These are phyloP conservation scores for Pandemis heparana DNA, from an alignment of 2,888 invertebrate species.

Conservation along the genomic window DNA sequence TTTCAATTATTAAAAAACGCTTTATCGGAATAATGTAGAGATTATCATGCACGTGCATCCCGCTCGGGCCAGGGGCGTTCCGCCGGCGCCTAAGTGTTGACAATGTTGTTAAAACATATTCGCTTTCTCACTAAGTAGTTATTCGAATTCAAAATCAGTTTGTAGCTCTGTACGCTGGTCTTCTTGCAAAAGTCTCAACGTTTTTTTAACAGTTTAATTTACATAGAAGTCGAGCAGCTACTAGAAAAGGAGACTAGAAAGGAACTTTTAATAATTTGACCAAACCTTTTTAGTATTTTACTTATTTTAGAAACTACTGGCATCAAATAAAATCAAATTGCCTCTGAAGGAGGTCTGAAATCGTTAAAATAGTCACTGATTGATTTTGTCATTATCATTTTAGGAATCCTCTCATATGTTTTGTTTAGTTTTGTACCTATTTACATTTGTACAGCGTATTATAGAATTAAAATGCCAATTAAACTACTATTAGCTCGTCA, in stretches of 20 bases:
- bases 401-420: not conserved
- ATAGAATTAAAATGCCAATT: constrained; percentile 90
- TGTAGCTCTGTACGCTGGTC: not conserved
- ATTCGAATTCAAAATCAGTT: not conserved
- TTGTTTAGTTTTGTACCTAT: constrained; percentile 8
- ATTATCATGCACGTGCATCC: constrained; percentile 73
- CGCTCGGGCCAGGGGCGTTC: not conserved
- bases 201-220: not conserved
- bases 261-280: not conserved
- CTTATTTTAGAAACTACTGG: not conserved
- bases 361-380: not conserved
- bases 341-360: not conserved
- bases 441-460: not conserved
- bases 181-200: not conserved
- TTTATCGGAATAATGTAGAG: constrained; percentile 76
- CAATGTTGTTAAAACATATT: constrained; percentile 10
- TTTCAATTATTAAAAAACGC: constrained; percentile 82
- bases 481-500: constrained; percentile 96
- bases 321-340: not conserved
- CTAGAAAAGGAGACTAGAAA: too few species aligned
- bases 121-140: not conserved
- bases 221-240: too few species aligned
- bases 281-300: not conserved
- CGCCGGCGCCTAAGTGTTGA: not conserved
- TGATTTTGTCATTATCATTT: not conserved